Evolutionary conservation across 2,797 vertebrate genomes (phyloP).

Genomic region (Micrastur ruficollis): DNA sequence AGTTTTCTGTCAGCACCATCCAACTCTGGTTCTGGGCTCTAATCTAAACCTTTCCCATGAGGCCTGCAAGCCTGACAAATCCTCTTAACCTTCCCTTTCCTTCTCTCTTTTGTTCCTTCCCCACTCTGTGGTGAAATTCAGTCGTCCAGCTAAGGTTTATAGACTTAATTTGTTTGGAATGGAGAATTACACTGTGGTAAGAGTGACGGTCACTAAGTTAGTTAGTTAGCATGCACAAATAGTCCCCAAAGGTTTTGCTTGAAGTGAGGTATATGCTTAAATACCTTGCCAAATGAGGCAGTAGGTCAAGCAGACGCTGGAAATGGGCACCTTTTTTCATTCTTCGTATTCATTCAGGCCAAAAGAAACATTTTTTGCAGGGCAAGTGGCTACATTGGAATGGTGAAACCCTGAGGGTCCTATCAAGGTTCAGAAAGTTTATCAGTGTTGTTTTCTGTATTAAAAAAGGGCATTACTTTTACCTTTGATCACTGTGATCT

Average conservation of each 20-base stretch:
- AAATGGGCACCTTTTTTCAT: neutral
- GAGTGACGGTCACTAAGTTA: neutral
- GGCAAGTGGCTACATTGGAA: neutral
- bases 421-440: neutral
- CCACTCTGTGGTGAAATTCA: neutral
- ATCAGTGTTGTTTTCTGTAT: neutral
- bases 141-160: accelerated
- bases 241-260: neutral
- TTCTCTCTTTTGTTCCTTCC: neutral
- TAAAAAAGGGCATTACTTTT: neutral
- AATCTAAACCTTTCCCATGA: neutral
- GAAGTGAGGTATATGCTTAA: neutral
- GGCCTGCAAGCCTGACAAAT: neutral
- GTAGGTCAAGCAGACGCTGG: neutral
- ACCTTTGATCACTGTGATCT: neutral
- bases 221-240: neutral
- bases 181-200: neutral
- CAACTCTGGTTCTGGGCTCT: neutral
- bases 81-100: neutral
- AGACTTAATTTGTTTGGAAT: neutral
- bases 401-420: neutral
- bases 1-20: neutral
- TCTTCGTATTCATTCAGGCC: neutral
- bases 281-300: neutral
- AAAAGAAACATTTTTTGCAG: neutral